Conservation (phyloP, 2,113 vertebrate genomes). For the Thamnophis sirtalis region DNA sequence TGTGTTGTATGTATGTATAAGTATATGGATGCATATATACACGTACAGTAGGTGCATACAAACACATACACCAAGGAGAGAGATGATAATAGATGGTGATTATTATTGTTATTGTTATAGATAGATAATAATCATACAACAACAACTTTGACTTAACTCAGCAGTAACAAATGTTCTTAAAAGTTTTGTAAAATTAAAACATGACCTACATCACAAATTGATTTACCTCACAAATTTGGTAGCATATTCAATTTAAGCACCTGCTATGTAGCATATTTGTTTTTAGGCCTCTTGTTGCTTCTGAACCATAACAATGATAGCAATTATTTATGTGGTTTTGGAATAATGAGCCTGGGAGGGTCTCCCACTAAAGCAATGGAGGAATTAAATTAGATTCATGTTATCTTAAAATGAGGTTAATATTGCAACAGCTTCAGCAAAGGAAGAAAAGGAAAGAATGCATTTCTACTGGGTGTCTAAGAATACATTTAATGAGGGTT, state of each 20-base stretch:
- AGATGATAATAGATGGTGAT: neutral
- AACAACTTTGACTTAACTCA: neutral
- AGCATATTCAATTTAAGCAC: neutral
- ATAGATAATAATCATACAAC: neutral
- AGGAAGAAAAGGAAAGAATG: neutral
- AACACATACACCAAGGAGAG: too few relatives aligned
- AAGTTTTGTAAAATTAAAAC: neutral
- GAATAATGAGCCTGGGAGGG: neutral
- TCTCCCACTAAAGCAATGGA: neutral
- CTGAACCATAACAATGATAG: neutral
- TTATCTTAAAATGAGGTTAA: neutral
- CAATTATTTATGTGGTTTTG: neutral
- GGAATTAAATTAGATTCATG: neutral
- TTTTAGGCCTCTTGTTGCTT: neutral
- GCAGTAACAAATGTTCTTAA: neutral
- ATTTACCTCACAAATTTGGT: neutral
- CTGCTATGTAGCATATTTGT: neutral
- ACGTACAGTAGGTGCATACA: too few relatives aligned
- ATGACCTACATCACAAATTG: neutral
- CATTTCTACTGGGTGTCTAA: neutral
- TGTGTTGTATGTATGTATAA: neutral
- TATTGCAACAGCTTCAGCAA: neutral
- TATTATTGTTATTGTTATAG: too few relatives aligned
- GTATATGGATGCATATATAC: neutral
- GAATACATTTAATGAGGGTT: neutral